These are phyloP conservation scores for Pollicipes pollicipes DNA, from an alignment of 1,140 invertebrate species.

Conservation along the genomic window DNA sequence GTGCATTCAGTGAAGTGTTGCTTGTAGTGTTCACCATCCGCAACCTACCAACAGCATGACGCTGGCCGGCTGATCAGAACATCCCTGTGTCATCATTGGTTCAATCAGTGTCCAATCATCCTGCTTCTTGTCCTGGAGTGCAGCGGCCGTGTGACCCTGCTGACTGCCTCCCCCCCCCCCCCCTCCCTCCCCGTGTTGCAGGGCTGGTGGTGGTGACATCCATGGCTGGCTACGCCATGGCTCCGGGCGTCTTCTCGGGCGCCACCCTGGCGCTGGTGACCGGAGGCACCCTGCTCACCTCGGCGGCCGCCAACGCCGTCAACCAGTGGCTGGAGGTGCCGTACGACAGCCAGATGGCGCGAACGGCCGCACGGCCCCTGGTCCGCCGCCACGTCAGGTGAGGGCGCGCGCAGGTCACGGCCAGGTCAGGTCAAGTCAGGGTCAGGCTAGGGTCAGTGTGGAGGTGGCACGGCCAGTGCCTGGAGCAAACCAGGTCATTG, in stretches of 20 bases:
- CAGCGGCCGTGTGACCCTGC: not conserved
- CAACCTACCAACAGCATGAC: not conserved
- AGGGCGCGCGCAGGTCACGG: slow-evolving; percentile 23
- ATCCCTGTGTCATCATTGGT: not conserved
- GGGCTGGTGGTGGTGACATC: slow-evolving; percentile 86
- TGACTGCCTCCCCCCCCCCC: not conserved
- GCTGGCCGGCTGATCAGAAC: slow-evolving; percentile 1
- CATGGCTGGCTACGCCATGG: slow-evolving; percentile 85
- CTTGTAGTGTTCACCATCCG: not conserved
- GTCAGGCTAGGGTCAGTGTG: too few species aligned
- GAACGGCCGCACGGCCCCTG: slow-evolving; percentile 90
- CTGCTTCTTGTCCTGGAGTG: slow-evolving; percentile 6
- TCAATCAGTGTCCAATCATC: slow-evolving; percentile 6
- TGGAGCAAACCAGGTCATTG: too few species aligned
- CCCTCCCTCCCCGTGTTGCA: slow-evolving; percentile 32
- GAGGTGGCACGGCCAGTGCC: too few species aligned
- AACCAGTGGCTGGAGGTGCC: slow-evolving; percentile 97
- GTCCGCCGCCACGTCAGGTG: slow-evolving; percentile 68
- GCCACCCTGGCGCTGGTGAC: slow-evolving; percentile 46
- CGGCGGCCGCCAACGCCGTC: slow-evolving; percentile 80
- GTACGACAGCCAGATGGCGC: slow-evolving; percentile 94
- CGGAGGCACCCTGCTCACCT: slow-evolving; percentile 74
- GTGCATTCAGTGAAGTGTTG: not conserved
- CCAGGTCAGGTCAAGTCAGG: too few species aligned
- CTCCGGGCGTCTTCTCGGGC: slow-evolving; percentile 58